Conservation (phyloP, 2,888 invertebrate species). For the Stegophylla sp. region DNA sequence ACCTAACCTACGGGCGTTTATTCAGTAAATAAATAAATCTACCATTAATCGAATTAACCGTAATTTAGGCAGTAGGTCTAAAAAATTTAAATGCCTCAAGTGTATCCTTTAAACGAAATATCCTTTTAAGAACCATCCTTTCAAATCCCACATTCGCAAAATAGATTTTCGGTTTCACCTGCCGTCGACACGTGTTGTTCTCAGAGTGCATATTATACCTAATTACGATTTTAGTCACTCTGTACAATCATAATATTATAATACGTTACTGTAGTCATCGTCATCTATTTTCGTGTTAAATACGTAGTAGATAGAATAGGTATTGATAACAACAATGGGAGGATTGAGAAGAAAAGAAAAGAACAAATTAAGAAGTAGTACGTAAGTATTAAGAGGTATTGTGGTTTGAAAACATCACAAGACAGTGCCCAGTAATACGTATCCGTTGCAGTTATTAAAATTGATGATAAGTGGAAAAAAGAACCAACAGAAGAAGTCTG, state of each 20-base stretch:
- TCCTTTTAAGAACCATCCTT: no score
- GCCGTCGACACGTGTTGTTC: no score
- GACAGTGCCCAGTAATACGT: not conserved
- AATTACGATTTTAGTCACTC: slow-evolving; percentile 52
- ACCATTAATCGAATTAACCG: no score
- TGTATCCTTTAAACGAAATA: no score
- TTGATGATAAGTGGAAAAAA: not conserved
- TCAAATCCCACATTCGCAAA: no score
- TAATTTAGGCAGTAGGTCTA: no score
- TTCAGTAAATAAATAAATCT: not conserved
- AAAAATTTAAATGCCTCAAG: no score
- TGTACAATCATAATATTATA: not conserved
- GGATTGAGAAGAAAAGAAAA: not conserved
- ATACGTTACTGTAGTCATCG: not conserved
- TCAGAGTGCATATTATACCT: no score
- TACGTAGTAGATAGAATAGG: not conserved
- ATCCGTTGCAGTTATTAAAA: not conserved
- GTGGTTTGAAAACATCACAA: not conserved
- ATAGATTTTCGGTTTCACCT: no score
- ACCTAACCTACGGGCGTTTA: no score
- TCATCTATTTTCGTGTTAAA: not conserved
- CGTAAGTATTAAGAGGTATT: not conserved
- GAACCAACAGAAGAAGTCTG: no score
- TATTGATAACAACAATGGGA: not conserved
- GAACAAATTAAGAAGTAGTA: not conserved